Evolutionary conservation across 2,888 invertebrate species (phyloP).

Genomic region (Volucella bombylans): DNA sequence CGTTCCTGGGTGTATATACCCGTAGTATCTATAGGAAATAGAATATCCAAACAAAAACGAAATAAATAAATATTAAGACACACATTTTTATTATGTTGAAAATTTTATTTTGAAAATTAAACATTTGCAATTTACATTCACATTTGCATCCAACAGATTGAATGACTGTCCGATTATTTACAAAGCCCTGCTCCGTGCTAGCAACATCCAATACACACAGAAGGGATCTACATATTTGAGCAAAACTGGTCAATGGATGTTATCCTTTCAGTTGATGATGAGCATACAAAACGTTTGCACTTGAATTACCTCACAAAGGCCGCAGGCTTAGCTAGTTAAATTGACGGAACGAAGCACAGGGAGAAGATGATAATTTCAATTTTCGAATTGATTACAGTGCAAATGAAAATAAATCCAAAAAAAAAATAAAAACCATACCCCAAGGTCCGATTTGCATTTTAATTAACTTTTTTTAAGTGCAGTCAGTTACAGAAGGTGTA

Average conservation of each 20-base stretch:
- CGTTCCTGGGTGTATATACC: slow-evolving; percentile 4
- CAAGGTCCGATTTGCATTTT: slow-evolving; percentile 43
- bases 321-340: neutral
- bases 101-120: neutral
- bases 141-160: neutral
- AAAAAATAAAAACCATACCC: neutral
- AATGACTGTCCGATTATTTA: neutral
- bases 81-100: neutral
- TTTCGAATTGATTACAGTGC: slow-evolving; percentile 28
- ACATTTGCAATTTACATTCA: too few species aligned
- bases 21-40: neutral
- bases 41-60: slow-evolving; percentile 16
- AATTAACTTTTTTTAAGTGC: slow-evolving; percentile 13
- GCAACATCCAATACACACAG: neutral
- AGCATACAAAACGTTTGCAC: slow-evolving; percentile 13
- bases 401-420: neutral
- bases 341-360: neutral
- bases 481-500: neutral
- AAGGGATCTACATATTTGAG: neutral
- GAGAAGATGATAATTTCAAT: slow-evolving; percentile 13
- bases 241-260: neutral
- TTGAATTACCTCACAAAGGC: neutral
- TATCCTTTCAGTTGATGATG: slow-evolving; percentile 31
- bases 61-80: neutral
- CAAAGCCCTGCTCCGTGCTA: neutral